phyloP scores from a whole-genome alignment of 2,797 vertebrate genomes.

The Rhinella marina region DNA sequence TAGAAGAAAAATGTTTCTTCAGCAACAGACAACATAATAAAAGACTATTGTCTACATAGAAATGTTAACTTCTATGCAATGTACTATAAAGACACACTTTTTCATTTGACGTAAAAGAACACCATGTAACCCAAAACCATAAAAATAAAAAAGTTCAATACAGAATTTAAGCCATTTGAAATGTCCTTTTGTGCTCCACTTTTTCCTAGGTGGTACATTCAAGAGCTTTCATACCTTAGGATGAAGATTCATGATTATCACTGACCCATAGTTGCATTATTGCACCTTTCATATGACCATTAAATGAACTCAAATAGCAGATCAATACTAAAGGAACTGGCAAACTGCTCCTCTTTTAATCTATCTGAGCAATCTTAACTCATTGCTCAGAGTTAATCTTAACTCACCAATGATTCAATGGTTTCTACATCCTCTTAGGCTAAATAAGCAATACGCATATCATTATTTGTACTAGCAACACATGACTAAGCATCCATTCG shows the following conservation, averaged over 20 bases:
- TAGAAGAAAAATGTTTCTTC: constrained; percentile 57
- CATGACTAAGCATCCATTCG: background rate
- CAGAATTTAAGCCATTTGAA: background rate
- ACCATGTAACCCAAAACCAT: background rate
- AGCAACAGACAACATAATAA: constrained; percentile 24
- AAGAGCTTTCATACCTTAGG: background rate
- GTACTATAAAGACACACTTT: background rate
- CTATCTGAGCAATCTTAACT: too few relatives aligned
- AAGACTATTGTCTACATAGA: background rate
- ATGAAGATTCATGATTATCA: background rate
- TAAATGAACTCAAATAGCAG: background rate
- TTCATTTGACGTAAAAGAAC: background rate
- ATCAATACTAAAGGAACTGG: background rate
- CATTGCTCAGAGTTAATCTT: too few relatives aligned
- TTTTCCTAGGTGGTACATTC: background rate
- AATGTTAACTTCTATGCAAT: background rate
- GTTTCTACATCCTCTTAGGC: background rate
- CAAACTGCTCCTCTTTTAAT: background rate
- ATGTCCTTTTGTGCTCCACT: background rate
- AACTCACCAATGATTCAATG: background rate
- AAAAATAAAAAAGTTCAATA: background rate
- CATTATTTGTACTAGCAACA: background rate
- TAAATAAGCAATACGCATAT: background rate
- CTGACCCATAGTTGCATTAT: background rate
- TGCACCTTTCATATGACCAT: background rate